These are phyloP conservation scores for Saccopteryx leptura DNA, from an alignment of 2,113 vertebrate genomes.

Conservation along the genomic window DNA sequence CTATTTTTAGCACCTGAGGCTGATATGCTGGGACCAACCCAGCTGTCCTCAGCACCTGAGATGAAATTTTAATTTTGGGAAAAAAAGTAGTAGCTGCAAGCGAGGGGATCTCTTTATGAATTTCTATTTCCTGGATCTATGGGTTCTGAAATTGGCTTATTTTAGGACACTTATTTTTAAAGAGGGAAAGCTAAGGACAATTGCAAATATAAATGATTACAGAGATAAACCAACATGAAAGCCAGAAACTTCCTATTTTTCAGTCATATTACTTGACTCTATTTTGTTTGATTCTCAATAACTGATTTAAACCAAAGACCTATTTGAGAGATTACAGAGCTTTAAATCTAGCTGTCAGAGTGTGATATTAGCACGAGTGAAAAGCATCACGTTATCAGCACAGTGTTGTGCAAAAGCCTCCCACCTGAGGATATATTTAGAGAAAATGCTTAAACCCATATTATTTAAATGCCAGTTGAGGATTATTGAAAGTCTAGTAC, in stretches of 20 bases:
- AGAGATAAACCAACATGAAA: neutral
- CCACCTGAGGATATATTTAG: neutral
- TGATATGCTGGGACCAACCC: too few species aligned
- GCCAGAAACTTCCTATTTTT: neutral
- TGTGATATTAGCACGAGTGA: neutral
- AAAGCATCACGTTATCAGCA: neutral
- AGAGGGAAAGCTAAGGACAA: neutral
- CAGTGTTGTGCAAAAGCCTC: neutral
- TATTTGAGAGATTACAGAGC: neutral
- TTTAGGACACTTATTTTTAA: neutral
- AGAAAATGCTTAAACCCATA: slow-evolving; percentile 5
- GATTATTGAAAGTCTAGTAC: neutral
- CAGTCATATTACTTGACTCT: neutral
- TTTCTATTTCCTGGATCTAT: neutral
- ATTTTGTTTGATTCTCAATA: neutral
- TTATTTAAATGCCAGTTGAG: slow-evolving; percentile 13
- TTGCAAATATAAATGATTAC: neutral
- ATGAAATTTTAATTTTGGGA: neutral
- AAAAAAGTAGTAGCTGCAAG: neutral
- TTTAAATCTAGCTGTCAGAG: neutral
- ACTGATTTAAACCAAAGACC: neutral
- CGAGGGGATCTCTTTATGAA: neutral
- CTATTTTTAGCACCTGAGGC: too few species aligned
- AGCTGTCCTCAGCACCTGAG: neutral
- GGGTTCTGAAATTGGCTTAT: neutral